Conservation (phyloP, 1,140 invertebrate species). For the Wasmannia auropunctata region DNA sequence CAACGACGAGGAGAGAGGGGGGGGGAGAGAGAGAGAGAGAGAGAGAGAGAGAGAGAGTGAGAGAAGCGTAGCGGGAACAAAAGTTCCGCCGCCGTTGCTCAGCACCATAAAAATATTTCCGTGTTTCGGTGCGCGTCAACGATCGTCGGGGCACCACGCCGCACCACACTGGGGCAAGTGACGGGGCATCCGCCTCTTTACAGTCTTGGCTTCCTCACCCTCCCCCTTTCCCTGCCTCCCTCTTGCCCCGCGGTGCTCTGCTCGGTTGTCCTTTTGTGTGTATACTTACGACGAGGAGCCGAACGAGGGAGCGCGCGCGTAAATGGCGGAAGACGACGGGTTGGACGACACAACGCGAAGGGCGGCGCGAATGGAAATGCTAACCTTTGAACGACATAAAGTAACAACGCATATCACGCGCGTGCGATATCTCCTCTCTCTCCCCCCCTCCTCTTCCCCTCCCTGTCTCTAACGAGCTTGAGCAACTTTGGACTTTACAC, state of each 20-base stretch:
- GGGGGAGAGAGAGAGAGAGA: background rate
- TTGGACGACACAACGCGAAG: background rate
- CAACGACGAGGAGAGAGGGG: background rate
- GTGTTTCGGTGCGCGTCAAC: conserved; percentile 43
- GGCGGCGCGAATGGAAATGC: conserved; percentile 43
- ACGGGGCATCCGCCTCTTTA: background rate
- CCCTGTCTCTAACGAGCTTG: background rate
- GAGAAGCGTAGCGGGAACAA: conserved; percentile 29
- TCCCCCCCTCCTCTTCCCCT: too few relatives aligned
- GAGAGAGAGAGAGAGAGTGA: background rate
- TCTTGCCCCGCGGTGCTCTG: background rate
- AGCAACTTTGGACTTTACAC: background rate
- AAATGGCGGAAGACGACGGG: conserved; percentile 46
- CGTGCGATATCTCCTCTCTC: background rate
- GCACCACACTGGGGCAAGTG: background rate
- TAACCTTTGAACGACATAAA: conserved; percentile 47
- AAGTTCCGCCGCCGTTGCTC: conserved; percentile 47
- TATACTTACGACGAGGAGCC: background rate
- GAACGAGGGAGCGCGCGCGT: conserved; percentile 1
- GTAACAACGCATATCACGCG: background rate
- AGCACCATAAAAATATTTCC: conserved; percentile 52
- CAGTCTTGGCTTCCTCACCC: background rate
- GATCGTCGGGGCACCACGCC: conserved; percentile 6
- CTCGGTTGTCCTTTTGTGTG: conserved; percentile 28
- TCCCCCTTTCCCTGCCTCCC: background rate